These are phyloP conservation scores for Vultur gryphus DNA, from an alignment of 2,797 vertebrate species.

Conservation along the genomic window DNA sequence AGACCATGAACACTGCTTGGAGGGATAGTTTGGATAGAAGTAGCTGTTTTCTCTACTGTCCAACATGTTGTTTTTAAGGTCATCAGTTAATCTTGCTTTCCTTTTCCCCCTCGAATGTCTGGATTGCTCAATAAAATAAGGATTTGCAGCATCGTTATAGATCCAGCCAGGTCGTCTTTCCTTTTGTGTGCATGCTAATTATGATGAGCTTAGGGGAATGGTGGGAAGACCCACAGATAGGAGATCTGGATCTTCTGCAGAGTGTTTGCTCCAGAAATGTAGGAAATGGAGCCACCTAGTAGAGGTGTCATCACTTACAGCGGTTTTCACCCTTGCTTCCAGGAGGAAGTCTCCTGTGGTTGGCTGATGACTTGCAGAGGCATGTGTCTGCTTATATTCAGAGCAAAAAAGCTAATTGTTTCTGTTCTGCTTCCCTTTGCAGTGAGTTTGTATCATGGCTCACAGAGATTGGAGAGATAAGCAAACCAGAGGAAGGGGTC, in stretches of 20 bases:
- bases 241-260: not conserved
- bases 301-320: not conserved
- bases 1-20: not conserved
- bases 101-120: not conserved
- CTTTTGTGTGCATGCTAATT: not conserved
- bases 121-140: not conserved
- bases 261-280: not conserved
- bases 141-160: not conserved
- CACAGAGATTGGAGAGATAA: conserved; percentile 94
- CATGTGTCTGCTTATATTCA: not conserved
- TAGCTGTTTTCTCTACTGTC: not conserved
- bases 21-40: not conserved
- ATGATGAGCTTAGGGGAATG: not conserved
- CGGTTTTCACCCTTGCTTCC: not conserved
- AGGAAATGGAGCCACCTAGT: not conserved
- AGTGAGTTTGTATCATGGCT: conserved; percentile 98
- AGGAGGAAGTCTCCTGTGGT: not conserved
- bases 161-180: not conserved
- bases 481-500: conserved; percentile 94
- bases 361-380: not conserved
- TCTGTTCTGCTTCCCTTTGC: conserved; percentile 38
- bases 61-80: not conserved
- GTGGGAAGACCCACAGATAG: not conserved
- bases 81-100: not conserved
- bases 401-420: not conserved